Conservation (phyloP, 2,888 invertebrate species). For the Andrena chrysosceles region DNA sequence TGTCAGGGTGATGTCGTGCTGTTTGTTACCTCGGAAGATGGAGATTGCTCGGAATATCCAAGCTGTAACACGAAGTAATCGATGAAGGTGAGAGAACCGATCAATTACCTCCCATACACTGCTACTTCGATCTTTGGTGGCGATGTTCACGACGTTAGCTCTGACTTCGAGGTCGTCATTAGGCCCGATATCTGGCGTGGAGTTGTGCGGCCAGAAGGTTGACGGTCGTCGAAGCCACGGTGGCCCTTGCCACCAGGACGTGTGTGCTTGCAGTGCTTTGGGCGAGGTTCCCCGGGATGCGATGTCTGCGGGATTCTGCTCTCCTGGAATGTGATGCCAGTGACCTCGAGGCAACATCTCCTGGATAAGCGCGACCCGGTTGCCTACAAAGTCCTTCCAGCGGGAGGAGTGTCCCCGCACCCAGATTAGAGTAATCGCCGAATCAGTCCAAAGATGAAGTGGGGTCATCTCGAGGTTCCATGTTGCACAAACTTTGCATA, state of each 20-base stretch:
- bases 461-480: not conserved
- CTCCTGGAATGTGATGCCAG: not conserved
- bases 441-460: slow-evolving; percentile 3
- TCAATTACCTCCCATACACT: not conserved
- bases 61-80: not conserved
- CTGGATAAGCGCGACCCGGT: slow-evolving; percentile 3
- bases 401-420: not conserved
- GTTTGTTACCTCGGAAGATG: too few relatives aligned
- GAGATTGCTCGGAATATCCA: too few relatives aligned
- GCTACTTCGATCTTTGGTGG: rapidly evolving
- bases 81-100: not conserved
- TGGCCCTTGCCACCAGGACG: not conserved
- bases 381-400: slow-evolving; percentile 1
- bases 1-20: too few relatives aligned
- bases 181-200: not conserved
- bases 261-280: not conserved
- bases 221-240: not conserved
- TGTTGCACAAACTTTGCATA: not conserved
- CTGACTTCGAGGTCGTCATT: not conserved
- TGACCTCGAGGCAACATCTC: not conserved
- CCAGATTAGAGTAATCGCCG: not conserved
- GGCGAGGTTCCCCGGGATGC: not conserved
- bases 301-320: slow-evolving; percentile 9
- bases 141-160: not conserved
- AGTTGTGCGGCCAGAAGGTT: not conserved